Conservation (phyloP, 2,797 vertebrate species). For the Limnodromus scolopaceus region DNA sequence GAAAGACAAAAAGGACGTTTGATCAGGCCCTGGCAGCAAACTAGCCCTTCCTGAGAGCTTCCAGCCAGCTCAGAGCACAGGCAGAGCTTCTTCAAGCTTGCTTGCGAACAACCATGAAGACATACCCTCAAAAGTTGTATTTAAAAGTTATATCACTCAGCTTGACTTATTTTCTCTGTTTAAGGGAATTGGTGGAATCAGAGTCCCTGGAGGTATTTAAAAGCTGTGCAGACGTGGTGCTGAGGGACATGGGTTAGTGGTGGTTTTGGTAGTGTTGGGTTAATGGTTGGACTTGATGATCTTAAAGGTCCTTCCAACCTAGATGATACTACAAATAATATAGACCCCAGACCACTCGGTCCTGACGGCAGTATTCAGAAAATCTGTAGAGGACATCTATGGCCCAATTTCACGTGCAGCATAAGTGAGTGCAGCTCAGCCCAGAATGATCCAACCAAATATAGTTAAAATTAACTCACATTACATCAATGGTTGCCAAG, state of each 20-base stretch:
- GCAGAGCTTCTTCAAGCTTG: neutral
- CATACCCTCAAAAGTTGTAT: neutral
- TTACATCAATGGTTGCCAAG: neutral
- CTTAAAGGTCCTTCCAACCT: too few relatives aligned
- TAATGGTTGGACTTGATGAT: too few relatives aligned
- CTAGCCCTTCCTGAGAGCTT: neutral
- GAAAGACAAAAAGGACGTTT: neutral
- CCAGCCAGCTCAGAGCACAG: neutral
- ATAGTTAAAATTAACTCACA: neutral
- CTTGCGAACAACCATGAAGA: neutral
- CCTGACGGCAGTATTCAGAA: neutral
- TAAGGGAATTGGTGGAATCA: too few relatives aligned
- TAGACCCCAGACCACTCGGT: neutral
- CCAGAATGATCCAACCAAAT: neutral
- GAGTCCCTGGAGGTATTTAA: too few relatives aligned
- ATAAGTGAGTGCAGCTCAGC: neutral
- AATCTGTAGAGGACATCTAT: neutral
- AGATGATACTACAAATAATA: too few relatives aligned
- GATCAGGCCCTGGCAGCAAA: neutral
- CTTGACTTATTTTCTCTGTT: too few relatives aligned
- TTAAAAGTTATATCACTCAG: too few relatives aligned
- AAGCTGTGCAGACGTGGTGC: too few relatives aligned
- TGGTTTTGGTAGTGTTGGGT: too few relatives aligned
- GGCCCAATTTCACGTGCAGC: accelerated
- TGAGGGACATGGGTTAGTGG: too few relatives aligned